Conservation (phyloP, 1,140 invertebrate genomes). For the Drosophila yakuba region DNA sequence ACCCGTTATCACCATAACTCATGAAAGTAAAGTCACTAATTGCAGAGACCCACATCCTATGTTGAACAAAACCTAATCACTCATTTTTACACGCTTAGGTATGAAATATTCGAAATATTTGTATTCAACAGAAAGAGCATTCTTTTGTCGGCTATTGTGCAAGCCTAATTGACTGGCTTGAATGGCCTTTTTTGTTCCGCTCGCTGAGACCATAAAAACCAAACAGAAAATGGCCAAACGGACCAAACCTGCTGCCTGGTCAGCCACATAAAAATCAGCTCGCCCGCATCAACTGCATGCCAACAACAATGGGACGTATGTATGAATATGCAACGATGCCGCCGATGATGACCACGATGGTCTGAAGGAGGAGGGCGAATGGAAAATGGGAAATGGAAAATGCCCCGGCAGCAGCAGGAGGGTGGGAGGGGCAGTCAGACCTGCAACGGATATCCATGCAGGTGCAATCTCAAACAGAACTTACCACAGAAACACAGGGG, state of each 20-base stretch:
- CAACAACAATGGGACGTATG: constrained; percentile 65
- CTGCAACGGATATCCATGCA: constrained; percentile 67
- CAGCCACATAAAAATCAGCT: constrained; percentile 77
- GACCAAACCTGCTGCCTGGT: constrained; percentile 57
- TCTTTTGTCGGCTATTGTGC: not conserved
- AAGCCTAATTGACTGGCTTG: constrained; percentile 17
- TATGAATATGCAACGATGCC: constrained; percentile 68
- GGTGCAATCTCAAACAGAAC: constrained; percentile 75
- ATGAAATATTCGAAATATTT: too few relatives aligned
- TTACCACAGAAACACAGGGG: constrained; percentile 33
- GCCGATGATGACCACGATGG: constrained; percentile 55
- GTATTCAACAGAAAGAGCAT: constrained; percentile 23
- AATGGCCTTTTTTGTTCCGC: constrained; percentile 24
- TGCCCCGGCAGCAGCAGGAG: not conserved
- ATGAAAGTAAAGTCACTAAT: too few relatives aligned
- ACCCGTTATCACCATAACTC: too few relatives aligned
- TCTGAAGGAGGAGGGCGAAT: constrained; percentile 2
- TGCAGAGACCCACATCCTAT: too few relatives aligned
- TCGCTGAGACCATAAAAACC: constrained; percentile 64
- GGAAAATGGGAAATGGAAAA: constrained; percentile 25
- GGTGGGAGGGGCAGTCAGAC: not conserved
- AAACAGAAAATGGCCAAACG: constrained; percentile 73
- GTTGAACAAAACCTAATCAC: too few relatives aligned
- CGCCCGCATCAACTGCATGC: constrained; percentile 58
- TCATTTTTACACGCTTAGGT: too few relatives aligned